Conservation (phyloP, 2,113 vertebrate species). For the Gymnarchus niloticus region DNA sequence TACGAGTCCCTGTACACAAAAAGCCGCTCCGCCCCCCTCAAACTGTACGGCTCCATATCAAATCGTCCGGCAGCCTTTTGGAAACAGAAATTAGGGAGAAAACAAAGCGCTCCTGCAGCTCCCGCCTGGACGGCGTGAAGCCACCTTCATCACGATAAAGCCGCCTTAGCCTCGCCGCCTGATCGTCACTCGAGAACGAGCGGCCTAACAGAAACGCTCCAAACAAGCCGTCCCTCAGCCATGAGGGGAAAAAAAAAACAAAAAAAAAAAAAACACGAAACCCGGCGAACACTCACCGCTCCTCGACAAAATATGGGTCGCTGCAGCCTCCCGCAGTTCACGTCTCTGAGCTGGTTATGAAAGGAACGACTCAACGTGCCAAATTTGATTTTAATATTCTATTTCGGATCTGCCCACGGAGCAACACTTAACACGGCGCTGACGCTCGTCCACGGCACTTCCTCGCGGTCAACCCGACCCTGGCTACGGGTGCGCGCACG, state of each 20-base stretch:
- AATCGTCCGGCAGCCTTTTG: slow-evolving; percentile 11
- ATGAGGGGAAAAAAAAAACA: background rate
- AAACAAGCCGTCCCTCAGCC: slow-evolving; percentile 21
- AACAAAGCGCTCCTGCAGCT: background rate
- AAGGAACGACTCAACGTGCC: background rate
- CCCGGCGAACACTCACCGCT: slow-evolving; percentile 27
- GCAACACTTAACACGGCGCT: slow-evolving; percentile 14
- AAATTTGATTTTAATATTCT: background rate
- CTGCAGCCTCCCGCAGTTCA: slow-evolving; percentile 10
- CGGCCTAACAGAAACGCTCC: slow-evolving; percentile 4
- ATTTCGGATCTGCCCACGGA: slow-evolving; percentile 19
- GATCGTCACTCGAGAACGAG: background rate
- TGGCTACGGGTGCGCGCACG: slow-evolving; percentile 22
- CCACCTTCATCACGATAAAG: background rate
- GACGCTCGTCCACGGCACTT: slow-evolving; percentile 26
- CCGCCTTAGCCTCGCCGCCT: too few relatives aligned
- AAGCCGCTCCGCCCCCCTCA: slow-evolving; percentile 30
- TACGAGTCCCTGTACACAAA: slow-evolving; percentile 1
- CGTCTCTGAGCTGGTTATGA: background rate
- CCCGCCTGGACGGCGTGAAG: background rate
- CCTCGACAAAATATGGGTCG: background rate
- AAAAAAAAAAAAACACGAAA: slow-evolving; percentile 2
- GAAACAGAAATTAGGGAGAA: background rate
- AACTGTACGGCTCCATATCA: background rate
- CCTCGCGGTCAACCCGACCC: slow-evolving; percentile 33